Percentiles rank a stretch among this genome's conserved stretches.
Evolutionary conservation across 2,113 vertebrate species (phyloP).

Genomic region (Podarcis cretensis): DNA sequence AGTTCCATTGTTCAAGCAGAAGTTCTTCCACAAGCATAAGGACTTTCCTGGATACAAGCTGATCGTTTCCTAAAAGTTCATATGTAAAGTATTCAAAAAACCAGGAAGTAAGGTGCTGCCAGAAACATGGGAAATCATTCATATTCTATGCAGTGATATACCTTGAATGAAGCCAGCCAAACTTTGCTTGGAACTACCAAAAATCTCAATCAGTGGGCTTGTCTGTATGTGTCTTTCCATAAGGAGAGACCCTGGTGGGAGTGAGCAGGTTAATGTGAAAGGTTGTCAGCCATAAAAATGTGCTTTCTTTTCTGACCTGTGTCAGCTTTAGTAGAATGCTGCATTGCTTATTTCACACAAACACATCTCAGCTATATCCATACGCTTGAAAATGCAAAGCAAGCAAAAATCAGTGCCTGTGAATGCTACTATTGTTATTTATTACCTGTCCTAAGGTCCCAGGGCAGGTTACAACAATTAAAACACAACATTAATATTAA

Average conservation of each 20-base stretch:
- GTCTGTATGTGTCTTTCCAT: background rate
- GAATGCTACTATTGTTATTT: too few species aligned
- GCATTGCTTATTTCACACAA: background rate
- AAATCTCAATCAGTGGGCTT: background rate
- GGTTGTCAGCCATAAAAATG: background rate
- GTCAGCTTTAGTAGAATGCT: background rate
- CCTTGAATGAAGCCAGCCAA: background rate
- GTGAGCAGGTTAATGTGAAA: background rate
- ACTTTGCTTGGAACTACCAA: background rate
- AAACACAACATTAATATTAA: too few species aligned
- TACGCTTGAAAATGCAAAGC: background rate
- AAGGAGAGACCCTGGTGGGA: too few species aligned
- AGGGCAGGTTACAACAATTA: too few species aligned
- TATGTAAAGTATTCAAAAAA: background rate
- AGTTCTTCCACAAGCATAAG: background rate
- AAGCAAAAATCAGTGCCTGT: background rate
- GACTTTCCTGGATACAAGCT: background rate
- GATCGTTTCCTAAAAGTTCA: background rate
- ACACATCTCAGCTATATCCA: background rate
- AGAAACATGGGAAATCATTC: background rate
- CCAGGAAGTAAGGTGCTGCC: background rate
- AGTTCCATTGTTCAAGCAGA: background rate
- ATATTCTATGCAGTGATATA: background rate
- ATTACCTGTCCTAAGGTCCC: too few species aligned
- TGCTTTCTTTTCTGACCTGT: background rate